These are phyloP conservation scores for Orchestia grillus DNA, from an alignment of 1,140 invertebrate genomes.

Conservation along the genomic window DNA sequence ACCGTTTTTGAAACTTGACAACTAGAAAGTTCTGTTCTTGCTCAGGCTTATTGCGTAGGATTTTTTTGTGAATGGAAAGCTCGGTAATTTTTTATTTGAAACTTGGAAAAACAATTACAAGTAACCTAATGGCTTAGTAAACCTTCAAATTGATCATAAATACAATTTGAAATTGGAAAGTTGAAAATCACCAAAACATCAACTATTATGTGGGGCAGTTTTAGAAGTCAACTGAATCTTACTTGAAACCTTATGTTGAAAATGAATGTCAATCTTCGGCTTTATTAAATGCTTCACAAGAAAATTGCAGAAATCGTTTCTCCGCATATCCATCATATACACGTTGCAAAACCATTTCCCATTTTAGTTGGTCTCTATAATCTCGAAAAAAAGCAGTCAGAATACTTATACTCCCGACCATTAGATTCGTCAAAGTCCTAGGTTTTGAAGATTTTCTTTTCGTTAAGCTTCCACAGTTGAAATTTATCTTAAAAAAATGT, in stretches of 20 bases:
- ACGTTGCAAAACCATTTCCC: neutral
- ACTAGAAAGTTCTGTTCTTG: neutral
- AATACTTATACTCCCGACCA: too few relatives aligned
- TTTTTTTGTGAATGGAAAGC: neutral
- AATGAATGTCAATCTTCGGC: neutral
- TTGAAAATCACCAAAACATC: neutral
- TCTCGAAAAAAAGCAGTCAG: too few relatives aligned
- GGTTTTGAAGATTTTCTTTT: too few relatives aligned
- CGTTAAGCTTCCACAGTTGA: too few relatives aligned
- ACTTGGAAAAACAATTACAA: neutral
- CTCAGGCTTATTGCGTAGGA: neutral
- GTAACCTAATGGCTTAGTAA: neutral
- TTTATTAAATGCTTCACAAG: neutral
- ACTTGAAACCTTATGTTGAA: neutral
- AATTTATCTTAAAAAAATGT: too few relatives aligned
- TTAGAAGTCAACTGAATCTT: neutral
- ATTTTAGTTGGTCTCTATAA: too few relatives aligned
- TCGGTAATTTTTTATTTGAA: neutral
- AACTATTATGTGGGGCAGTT: neutral
- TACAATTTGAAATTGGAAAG: neutral
- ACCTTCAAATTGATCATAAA: neutral
- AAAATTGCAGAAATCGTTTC: neutral
- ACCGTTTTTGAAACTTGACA: neutral
- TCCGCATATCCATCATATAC: neutral
- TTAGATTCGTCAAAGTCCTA: too few relatives aligned